A percentile compares a stretch with the other conserved stretches of the same genome.
Evolutionary conservation across 2,888 invertebrate genomes (phyloP).

Genomic region (Stomorhina lunata): DNA sequence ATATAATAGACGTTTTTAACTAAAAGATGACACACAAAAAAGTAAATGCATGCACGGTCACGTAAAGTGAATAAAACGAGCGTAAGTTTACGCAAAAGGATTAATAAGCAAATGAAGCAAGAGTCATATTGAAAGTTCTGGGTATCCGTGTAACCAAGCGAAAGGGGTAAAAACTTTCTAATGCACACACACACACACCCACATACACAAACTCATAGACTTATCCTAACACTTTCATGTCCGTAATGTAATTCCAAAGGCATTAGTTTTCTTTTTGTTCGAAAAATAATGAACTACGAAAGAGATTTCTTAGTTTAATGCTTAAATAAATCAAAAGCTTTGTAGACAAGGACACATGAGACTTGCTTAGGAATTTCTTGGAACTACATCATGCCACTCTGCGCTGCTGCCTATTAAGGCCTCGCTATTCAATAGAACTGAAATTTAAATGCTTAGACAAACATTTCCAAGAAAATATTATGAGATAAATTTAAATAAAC

Average conservation of each 20-base stretch:
- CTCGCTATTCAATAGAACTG: not conserved
- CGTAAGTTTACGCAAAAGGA: slow-evolving; percentile 24
- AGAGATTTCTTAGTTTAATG: slow-evolving; percentile 42
- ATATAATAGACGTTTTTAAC: too few species aligned
- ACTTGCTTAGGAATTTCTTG: not conserved
- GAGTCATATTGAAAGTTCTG: too few species aligned
- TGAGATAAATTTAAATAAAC: too few species aligned
- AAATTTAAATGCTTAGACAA: not conserved
- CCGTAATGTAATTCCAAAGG: not conserved
- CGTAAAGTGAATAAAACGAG: slow-evolving; percentile 54
- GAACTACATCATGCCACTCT: not conserved
- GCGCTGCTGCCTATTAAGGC: not conserved
- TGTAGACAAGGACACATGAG: not conserved
- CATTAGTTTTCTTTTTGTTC: slow-evolving; percentile 14
- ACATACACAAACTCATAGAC: not conserved
- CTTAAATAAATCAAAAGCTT: slow-evolving; percentile 56
- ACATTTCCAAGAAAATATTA: too few species aligned
- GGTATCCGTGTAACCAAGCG: too few species aligned
- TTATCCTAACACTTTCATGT: not conserved
- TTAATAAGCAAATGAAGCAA: slow-evolving; percentile 42
- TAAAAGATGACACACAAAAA: slow-evolving; percentile 36
- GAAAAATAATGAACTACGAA: slow-evolving; percentile 54
- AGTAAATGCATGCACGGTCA: slow-evolving; percentile 54
- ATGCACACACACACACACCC: not conserved
- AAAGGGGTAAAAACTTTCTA: slow-evolving; percentile 32